phyloP scores from a whole-genome alignment of 30 jellyfish, hydroid and myxozoan genomes.

The Morbakka virulenta region DNA sequence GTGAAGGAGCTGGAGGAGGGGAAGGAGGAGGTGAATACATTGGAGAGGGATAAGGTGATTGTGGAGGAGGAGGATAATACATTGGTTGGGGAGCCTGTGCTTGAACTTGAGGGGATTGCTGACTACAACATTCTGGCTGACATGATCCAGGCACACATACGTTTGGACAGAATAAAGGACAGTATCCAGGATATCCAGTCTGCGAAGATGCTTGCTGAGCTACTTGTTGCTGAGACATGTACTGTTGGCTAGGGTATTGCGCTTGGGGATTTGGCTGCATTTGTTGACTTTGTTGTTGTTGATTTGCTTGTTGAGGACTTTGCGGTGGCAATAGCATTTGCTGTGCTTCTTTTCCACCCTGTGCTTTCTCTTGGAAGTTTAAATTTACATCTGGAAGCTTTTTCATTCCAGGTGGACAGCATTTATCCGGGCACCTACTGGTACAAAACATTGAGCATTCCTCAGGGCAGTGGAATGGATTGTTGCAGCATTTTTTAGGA shows the following conservation, averaged over 20 bases:
- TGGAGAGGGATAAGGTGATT: slow-evolving; percentile 50
- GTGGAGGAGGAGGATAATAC: slow-evolving; percentile 48
- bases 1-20: slow-evolving; percentile 71
- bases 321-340: slow-evolving; percentile 25
- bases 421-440: slow-evolving; percentile 84
- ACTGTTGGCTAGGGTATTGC: slow-evolving; percentile 39
- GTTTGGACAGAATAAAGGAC: slow-evolving; percentile 93
- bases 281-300: slow-evolving; percentile 41
- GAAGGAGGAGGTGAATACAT: slow-evolving; percentile 67
- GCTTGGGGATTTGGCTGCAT: slow-evolving; percentile 28
- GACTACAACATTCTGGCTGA: slow-evolving; percentile 77
- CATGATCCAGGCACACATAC: slow-evolving; percentile 91
- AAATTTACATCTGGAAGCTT: slow-evolving; percentile 65
- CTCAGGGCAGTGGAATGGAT: slow-evolving; percentile 84
- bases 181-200: slow-evolving; percentile 80
- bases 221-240: slow-evolving; percentile 79
- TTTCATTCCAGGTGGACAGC: slow-evolving; percentile 94
- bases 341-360: slow-evolving; percentile 22
- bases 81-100: slow-evolving; percentile 78
- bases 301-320: slow-evolving; percentile 1
- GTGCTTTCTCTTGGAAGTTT: slow-evolving; percentile 43
- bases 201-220: slow-evolving; percentile 64
- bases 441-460: slow-evolving; percentile 84
- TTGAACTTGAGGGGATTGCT: slow-evolving; percentile 68
- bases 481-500: slow-evolving; percentile 94